Conservation (phyloP, 2,113 vertebrate genomes). For the Diglossa brunneiventris region DNA sequence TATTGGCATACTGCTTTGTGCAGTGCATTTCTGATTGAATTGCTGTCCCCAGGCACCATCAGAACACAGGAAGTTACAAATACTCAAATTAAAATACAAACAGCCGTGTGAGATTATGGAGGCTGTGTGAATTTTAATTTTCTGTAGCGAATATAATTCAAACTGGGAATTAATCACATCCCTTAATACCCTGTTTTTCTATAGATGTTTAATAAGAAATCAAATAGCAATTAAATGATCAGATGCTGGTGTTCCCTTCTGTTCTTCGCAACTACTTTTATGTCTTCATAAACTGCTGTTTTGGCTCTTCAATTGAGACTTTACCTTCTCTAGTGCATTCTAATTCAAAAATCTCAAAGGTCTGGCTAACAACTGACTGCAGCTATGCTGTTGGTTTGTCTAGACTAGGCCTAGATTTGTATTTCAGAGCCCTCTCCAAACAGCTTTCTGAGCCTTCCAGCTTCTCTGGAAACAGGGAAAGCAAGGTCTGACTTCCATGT, state of each 20-base stretch:
- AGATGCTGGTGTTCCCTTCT: neutral
- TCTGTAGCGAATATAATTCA: neutral
- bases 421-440: neutral
- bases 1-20: neutral
- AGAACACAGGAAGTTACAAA: neutral
- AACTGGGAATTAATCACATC: neutral
- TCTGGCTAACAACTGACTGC: neutral
- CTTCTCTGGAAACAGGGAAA: neutral
- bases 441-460: neutral
- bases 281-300: neutral
- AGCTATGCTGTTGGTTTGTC: neutral
- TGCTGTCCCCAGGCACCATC: neutral
- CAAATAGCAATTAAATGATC: neutral
- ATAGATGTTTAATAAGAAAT: conserved; percentile 12
- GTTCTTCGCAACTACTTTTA: neutral
- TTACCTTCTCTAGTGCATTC: neutral
- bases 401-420: neutral
- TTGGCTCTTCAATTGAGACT: neutral
- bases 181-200: neutral
- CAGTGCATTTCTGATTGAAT: neutral
- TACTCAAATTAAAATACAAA: neutral
- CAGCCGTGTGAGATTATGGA: neutral
- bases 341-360: neutral
- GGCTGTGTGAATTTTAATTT: neutral
- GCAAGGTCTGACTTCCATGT: neutral